Evolutionary conservation across 2,797 vertebrate genomes (phyloP).

Genomic region (Trachops cirrhosus): DNA sequence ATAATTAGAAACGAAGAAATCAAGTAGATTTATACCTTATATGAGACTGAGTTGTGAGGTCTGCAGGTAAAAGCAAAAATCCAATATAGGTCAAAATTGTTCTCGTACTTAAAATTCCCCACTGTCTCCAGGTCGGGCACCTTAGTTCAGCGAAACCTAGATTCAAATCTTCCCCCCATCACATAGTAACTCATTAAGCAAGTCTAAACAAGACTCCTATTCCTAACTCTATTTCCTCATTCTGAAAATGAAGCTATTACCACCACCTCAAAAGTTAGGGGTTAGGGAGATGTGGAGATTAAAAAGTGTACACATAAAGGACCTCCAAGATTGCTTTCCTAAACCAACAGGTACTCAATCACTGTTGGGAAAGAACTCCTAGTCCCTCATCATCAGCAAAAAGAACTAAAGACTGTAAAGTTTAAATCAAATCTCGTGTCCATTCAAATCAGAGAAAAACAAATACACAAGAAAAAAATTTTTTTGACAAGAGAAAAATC

Average conservation of each 20-base stretch:
- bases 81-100: neutral
- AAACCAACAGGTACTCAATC: neutral
- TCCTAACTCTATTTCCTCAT: conserved; percentile 19
- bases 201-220: neutral
- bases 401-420: conserved; percentile 25
- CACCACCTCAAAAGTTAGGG: neutral
- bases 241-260: conserved; percentile 34
- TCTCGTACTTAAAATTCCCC: conserved; percentile 43
- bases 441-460: conserved; percentile 24
- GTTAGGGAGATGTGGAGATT: neutral
- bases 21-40: neutral
- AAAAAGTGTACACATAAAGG: neutral
- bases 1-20: neutral
- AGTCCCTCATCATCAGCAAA: neutral
- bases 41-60: neutral
- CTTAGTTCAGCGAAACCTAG: neutral
- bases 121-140: neutral
- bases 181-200: neutral
- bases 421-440: conserved; percentile 9
- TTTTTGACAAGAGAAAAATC: conserved; percentile 36
- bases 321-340: neutral
- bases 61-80: conserved; percentile 37
- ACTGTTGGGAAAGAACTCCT: neutral
- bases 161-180: neutral
- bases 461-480: conserved; percentile 14